Percentiles rank a stretch among this genome's conserved stretches.
phyloP scores from a whole-genome alignment of 2,113 vertebrate species.

The Callipepla squamata region DNA sequence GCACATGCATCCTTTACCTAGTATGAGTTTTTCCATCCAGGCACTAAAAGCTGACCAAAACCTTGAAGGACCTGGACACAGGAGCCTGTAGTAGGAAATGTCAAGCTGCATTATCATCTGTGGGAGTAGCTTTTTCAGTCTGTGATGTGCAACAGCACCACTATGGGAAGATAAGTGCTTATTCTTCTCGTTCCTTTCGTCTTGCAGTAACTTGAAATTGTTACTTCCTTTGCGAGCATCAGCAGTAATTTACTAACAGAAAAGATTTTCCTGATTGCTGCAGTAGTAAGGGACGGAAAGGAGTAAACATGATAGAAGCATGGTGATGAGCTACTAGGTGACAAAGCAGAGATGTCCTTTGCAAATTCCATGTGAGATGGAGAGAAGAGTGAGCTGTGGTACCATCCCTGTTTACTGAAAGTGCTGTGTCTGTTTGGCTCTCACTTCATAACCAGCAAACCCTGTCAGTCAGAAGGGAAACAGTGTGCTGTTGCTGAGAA shows the following conservation, averaged over 20 bases:
- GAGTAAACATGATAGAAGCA: fast-evolving
- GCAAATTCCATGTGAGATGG: neutral
- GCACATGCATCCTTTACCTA: neutral
- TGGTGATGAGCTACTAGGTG: neutral
- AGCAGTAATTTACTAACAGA: neutral
- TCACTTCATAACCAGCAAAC: neutral
- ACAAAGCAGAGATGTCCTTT: neutral
- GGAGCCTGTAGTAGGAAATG: neutral
- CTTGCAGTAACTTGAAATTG: neutral
- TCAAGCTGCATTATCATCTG: neutral
- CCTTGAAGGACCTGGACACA: neutral
- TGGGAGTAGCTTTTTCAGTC: neutral
- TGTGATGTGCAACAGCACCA: neutral
- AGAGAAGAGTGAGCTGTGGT: neutral
- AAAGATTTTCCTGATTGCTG: neutral
- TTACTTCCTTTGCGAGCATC: neutral
- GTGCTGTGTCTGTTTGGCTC: fast-evolving
- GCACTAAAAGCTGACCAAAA: neutral
- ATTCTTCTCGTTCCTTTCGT: neutral
- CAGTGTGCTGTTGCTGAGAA: neutral
- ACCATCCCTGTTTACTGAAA: fast-evolving
- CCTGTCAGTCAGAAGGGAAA: neutral
- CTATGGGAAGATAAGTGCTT: neutral
- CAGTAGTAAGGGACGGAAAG: neutral
- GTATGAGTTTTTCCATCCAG: neutral